These are phyloP conservation scores for Saiga tatarica DNA, from an alignment of 2,113 vertebrate species.

Conservation along the genomic window DNA sequence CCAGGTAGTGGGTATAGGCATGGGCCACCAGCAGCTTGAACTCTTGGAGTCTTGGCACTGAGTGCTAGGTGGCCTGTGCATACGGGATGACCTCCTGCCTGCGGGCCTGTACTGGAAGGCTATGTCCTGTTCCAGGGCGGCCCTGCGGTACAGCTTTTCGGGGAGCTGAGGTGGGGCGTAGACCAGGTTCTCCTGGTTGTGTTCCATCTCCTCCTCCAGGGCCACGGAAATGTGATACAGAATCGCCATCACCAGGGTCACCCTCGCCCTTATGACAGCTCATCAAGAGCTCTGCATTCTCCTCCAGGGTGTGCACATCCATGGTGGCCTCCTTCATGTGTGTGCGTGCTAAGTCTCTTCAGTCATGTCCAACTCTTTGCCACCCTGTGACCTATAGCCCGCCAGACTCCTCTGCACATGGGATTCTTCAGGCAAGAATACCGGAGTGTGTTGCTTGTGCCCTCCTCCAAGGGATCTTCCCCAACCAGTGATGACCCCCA, in stretches of 20 bases:
- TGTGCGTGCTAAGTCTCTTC: not conserved
- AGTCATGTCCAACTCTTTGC: not conserved
- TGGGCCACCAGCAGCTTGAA: constrained; percentile 93
- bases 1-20: constrained; percentile 94
- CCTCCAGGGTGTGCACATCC: not conserved
- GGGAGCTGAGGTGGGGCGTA: constrained; percentile 90
- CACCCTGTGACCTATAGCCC: not conserved
- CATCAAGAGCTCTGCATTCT: not conserved
- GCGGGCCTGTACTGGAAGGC: constrained; percentile 86
- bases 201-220: constrained; percentile 91
- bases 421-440: not conserved
- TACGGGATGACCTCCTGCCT: constrained; percentile 85
- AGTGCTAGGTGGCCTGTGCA: constrained; percentile 84
- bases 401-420: not conserved
- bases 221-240: constrained; percentile 90
- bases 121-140: constrained; percentile 86
- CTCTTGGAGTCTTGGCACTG: constrained; percentile 79
- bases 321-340: not conserved
- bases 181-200: constrained; percentile 84
- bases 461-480: not conserved
- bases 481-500: not conserved
- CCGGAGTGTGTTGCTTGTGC: not conserved
- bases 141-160: constrained; percentile 85
- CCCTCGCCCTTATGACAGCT: not conserved
- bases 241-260: constrained; percentile 86